phyloP scores from a whole-genome alignment of 2,113 vertebrate genomes.

The Petromus typicus region DNA sequence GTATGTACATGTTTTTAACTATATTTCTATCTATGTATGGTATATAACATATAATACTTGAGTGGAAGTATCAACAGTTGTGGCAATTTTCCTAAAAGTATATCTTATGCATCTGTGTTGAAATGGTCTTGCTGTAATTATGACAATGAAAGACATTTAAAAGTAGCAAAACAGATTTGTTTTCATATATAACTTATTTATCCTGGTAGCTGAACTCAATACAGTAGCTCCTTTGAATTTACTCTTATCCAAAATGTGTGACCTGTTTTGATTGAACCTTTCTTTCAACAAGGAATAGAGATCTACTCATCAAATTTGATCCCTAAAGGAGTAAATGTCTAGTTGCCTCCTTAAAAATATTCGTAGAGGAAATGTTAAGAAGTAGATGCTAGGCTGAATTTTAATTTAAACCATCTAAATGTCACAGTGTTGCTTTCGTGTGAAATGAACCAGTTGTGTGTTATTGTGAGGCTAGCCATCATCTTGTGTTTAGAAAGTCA shows the following conservation, averaged over 20 bases:
- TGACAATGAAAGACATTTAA: constrained; percentile 86
- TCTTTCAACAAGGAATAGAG: constrained; percentile 49
- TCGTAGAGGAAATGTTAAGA: constrained; percentile 26
- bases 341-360: constrained; percentile 53
- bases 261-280: constrained; percentile 55
- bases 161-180: constrained; percentile 87
- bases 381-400: constrained; percentile 35
- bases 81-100: constrained; percentile 85
- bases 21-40: constrained; percentile 69
- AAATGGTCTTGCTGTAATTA: constrained; percentile 83
- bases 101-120: constrained; percentile 84
- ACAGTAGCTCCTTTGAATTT: constrained; percentile 64
- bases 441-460: not conserved
- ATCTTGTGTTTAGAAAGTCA: not conserved
- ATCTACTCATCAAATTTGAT: constrained; percentile 8
- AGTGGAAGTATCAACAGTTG: constrained; percentile 83
- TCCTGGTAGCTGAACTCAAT: constrained; percentile 79
- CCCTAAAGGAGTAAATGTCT: constrained; percentile 13
- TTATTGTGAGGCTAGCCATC: not conserved
- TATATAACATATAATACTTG: constrained; percentile 74
- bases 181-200: constrained; percentile 80
- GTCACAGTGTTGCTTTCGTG: constrained; percentile 8
- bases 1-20: constrained; percentile 82
- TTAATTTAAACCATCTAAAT: constrained; percentile 40
- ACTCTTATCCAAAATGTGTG: constrained; percentile 46